phyloP scores from a whole-genome alignment of 2,113 vertebrate genomes.

The Mohoua ochrocephala region DNA sequence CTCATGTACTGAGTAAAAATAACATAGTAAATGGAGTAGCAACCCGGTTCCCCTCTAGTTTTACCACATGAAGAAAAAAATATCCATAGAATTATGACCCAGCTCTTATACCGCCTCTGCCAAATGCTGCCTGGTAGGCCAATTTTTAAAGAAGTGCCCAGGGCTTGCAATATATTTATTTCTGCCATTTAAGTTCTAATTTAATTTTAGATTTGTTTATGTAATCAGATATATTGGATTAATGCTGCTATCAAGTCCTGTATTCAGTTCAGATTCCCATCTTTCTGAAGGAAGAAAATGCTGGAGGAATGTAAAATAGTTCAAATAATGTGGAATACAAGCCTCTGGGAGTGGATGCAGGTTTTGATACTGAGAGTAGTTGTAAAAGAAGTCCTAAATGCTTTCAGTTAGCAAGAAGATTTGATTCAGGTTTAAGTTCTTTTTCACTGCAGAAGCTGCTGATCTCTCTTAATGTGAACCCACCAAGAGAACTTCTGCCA shows the following conservation, averaged over 20 bases:
- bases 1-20: constrained; percentile 35
- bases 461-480: not conserved
- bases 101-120: not conserved
- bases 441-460: not conserved
- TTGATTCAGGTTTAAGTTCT: not conserved
- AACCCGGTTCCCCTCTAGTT: not conserved
- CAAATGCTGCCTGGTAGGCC: not conserved
- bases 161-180: not conserved
- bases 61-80: not conserved
- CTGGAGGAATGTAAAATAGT: not conserved
- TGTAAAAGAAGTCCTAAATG: not conserved
- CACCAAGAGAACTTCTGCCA: not conserved
- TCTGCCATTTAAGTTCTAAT: not conserved
- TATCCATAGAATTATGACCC: not conserved
- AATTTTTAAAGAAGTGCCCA: not conserved
- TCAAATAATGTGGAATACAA: not conserved
- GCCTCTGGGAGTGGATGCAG: not conserved
- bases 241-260: not conserved
- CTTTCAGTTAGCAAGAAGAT: not conserved
- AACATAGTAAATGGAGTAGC: constrained; percentile 19
- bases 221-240: not conserved
- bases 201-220: not conserved
- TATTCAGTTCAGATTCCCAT: not conserved
- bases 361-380: not conserved
- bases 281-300: not conserved